phyloP scores from a whole-genome alignment of 2,888 invertebrate species.

The Antitype chi region DNA sequence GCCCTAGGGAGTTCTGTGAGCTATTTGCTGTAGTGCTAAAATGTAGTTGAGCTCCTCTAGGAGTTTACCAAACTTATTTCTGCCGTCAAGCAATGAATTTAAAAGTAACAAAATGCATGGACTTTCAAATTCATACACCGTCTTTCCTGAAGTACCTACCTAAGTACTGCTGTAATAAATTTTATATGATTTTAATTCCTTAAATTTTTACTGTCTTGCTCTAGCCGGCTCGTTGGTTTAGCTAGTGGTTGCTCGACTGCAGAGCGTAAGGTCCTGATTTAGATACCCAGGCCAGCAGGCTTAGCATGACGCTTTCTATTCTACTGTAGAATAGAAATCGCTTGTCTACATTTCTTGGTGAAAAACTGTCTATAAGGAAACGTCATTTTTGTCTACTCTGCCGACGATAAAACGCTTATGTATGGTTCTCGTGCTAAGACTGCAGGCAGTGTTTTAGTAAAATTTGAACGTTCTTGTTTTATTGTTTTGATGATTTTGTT shows the following conservation, averaged over 20 bases:
- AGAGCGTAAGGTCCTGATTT: background rate
- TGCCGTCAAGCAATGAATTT: slow-evolving; percentile 28
- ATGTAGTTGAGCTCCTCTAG: slow-evolving; percentile 2
- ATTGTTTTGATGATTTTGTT: too few species aligned
- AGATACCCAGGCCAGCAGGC: background rate
- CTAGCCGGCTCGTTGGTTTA: background rate
- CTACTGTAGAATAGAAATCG: too few species aligned
- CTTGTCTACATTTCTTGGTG: too few species aligned
- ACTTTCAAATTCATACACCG: slow-evolving; percentile 16
- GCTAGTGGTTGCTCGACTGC: background rate
- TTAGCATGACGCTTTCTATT: too few species aligned
- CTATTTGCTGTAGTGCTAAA: slow-evolving; percentile 37
- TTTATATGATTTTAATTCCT: background rate
- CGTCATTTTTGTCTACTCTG: too few species aligned
- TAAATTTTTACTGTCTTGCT: background rate
- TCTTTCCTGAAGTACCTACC: background rate
- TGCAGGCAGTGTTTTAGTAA: too few species aligned
- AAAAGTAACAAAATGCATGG: slow-evolving; percentile 12
- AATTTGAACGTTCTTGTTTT: too few species aligned
- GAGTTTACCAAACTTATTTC: slow-evolving; percentile 23
- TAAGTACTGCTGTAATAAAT: background rate
- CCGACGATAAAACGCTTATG: too few species aligned
- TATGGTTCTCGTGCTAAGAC: too few species aligned
- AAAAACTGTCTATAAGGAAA: too few species aligned
- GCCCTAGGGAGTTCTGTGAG: background rate